Conservation (phyloP, 1,140 invertebrate genomes). For the Drosophila chauvacae region DNA sequence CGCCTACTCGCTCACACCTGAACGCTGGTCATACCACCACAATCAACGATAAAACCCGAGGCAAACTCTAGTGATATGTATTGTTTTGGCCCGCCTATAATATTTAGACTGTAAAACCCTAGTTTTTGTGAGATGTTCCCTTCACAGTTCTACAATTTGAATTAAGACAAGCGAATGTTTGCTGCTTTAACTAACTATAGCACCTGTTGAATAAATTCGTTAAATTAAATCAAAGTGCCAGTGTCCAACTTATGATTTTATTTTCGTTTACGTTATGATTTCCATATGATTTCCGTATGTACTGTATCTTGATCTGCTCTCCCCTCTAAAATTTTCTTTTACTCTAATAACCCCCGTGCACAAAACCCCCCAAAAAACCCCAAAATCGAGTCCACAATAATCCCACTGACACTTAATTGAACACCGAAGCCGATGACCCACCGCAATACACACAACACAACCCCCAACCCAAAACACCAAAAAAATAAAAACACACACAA, state of each 20-base stretch:
- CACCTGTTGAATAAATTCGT: conserved; percentile 41
- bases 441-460: conserved; percentile 35
- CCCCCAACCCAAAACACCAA: conserved; percentile 25
- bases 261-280: conserved; percentile 33
- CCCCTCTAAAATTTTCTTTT: conserved; percentile 38
- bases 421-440: conserved; percentile 39
- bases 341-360: conserved; percentile 63
- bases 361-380: conserved; percentile 47
- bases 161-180: conserved; percentile 40
- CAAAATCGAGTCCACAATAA: conserved; percentile 59
- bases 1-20: conserved; percentile 57
- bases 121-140: conserved; percentile 84
- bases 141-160: conserved; percentile 84
- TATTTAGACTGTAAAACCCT: conserved; percentile 56
- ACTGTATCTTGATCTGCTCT: conserved; percentile 40
- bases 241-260: conserved; percentile 21
- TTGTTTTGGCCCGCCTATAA: conserved; percentile 36
- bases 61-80: conserved; percentile 26
- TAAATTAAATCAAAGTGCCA: conserved; percentile 20
- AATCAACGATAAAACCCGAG: conserved; percentile 41
- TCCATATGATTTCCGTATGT: conserved; percentile 34
- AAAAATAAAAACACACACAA: conserved; percentile 47
- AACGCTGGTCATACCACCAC: conserved; percentile 51
- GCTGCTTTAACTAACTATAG: conserved; percentile 62
- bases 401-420: conserved; percentile 66